phyloP scores from a whole-genome alignment of 1,140 invertebrate genomes.

The Oryctes rhinoceros region DNA sequence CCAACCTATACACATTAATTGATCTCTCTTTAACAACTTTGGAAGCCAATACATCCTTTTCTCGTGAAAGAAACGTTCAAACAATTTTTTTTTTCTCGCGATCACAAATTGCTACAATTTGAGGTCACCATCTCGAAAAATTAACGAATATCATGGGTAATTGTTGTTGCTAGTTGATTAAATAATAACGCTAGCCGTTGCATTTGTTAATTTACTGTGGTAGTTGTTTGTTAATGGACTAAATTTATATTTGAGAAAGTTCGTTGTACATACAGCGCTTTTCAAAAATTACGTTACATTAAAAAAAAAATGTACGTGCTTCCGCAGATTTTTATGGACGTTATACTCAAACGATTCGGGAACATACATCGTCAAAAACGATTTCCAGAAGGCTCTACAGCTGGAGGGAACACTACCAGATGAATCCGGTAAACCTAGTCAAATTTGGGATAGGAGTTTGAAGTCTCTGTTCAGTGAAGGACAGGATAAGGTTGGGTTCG shows the following conservation, averaged over 20 bases:
- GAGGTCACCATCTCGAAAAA: slow-evolving; percentile 17
- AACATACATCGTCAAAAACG: slow-evolving; percentile 76
- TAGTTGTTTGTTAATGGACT: background rate
- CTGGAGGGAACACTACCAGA: slow-evolving; percentile 62
- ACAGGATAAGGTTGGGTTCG: slow-evolving; percentile 71
- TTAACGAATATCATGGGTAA: slow-evolving; percentile 2
- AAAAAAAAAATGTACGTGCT: slow-evolving; percentile 37
- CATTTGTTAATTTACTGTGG: slow-evolving; percentile 21
- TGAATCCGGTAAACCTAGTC: slow-evolving; percentile 51
- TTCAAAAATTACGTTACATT: background rate
- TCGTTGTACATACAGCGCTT: background rate
- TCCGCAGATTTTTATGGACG: slow-evolving; percentile 78
- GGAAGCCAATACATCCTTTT: no score
- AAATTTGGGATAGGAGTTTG: slow-evolving; percentile 60
- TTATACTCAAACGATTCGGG: slow-evolving; percentile 85
- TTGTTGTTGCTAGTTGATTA: slow-evolving; percentile 20
- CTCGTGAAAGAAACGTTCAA: no score
- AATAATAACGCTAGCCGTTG: slow-evolving; percentile 13
- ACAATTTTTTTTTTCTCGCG: no score
- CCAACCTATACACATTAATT: no score
- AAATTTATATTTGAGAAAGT: slow-evolving; percentile 8
- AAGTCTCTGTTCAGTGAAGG: slow-evolving; percentile 64
- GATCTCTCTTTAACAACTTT: no score
- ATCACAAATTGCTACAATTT: background rate
- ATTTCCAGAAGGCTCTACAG: slow-evolving; percentile 76